Evolutionary conservation across 2,797 vertebrate species (phyloP), one percentile per base, ranked within the genome.

Genomic region (Acanthopagrus latus): DNA sequence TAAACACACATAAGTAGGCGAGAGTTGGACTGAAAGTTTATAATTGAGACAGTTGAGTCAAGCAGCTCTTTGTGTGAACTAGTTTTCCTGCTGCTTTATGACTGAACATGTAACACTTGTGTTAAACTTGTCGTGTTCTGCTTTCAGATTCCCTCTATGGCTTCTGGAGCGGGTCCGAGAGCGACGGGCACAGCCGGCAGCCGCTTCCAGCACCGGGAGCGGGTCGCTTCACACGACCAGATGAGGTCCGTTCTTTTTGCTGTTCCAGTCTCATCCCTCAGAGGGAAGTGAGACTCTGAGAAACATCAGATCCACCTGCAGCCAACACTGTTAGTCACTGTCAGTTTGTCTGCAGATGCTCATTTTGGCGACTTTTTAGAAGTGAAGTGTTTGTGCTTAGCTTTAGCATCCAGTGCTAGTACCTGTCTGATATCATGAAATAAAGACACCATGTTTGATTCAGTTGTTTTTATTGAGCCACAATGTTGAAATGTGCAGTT

Each of bases 201-300:
- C n/a, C n/a, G 25, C 94, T 99, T 95, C 68, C 94, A 96, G 92
- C 98, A 99, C 25, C 93, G n/a, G n/a, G n/a, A n/a, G n/a, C 94
- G 98, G 62, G 98, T 99, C 9, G 98, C 98, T 18, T 92, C 92
- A 21, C 98, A 99, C 88, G 99, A 98, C 87, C 97, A 99, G 87
- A 98, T 99, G 97, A 99, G 98, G 98, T 97, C 9, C 0, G 44
- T 50, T 27, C 13, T 50, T 48, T n/a, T 20, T 50, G 9, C 25
- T 25, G 25, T 25, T n/a, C n/a, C n/a, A n/a, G n/a, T n/a, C n/a
- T n/a, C n/a, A n/a, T n/a, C n/a, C n/a, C n/a, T n/a, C n/a, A n/a
- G n/a, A n/a, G n/a, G n/a, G n/a, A n/a, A n/a, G n/a, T n/a, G n/a
- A n/a, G n/a, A n/a, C n/a, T n/a, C n/a, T n/a, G n/a, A n/a, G n/a